Evolutionary conservation across 2,113 vertebrate species (phyloP), one percentile per base, ranked within the genome.

Genomic region (Misgurnus anguillicaudatus): DNA sequence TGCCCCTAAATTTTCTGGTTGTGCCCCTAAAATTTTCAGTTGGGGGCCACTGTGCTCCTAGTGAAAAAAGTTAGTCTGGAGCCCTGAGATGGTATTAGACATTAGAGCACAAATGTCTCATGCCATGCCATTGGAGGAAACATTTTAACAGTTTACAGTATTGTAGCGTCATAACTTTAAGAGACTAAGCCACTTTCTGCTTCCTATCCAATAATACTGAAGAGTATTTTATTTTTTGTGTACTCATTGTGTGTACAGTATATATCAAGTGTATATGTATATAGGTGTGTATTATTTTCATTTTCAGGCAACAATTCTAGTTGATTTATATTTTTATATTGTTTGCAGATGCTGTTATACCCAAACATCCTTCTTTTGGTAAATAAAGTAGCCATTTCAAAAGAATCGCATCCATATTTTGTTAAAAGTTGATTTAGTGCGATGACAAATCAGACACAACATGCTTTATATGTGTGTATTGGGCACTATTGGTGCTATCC

Each of bases 401-500:
- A 31, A 31, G 1, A 31, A 31, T 38, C 13, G 4, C 51, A 31
- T 39, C 17, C 6, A 24, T 58, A 11, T 21, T 13, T 16, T 14
- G 17, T 5, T 57, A n/a, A 7, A 57, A 14, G 41, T 14, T 14
- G 41, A 14, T 47, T 14, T 13, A 14, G 14, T 13, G 3, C 0
- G 1, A 39, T 41, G 17, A 13, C 31, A 16, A 51, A 51, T 2
- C 5, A 36, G 21, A 24, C 41, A 38, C 36, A 67, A 45, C 10
- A 10, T 45, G 42, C 42, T 10, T 45, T 45, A 6, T 41, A 73
- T 73, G 41, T 9, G 17, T 74, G 13, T 31, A 42, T 13, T 31
- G 57, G 53, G n/a, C 70, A 73, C 70, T 73, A 31, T 31, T 62
- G 72, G 72, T 58, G 42, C 58, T 45, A 41, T 45, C 58, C 72